phyloP scores from a whole-genome alignment of 2,113 vertebrate species.

The Cyanoramphus novaezelandiae region DNA sequence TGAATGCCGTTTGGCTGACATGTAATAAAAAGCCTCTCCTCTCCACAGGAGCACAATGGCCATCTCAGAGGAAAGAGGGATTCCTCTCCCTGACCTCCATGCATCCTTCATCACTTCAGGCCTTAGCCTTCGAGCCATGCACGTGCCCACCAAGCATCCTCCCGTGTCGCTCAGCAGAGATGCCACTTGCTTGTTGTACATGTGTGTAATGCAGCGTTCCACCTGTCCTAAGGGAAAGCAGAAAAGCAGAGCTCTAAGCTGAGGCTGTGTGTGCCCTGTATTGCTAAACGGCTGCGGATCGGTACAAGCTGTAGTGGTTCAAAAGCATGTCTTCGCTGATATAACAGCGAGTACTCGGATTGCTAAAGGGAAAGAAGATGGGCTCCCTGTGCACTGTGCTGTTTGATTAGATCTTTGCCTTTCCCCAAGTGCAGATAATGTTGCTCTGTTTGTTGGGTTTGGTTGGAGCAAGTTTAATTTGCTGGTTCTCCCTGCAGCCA shows the following conservation, averaged over 20 bases:
- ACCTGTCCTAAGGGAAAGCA: background rate
- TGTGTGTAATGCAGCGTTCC: background rate
- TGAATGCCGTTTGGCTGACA: background rate
- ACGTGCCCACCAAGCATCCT: background rate
- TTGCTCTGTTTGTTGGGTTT: background rate
- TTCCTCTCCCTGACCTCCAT: background rate
- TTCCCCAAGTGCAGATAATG: background rate
- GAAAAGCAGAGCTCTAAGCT: background rate
- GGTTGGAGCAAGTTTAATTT: slow-evolving; percentile 3
- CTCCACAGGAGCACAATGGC: background rate
- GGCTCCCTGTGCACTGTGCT: background rate
- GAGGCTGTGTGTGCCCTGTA: background rate
- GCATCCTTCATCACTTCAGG: background rate
- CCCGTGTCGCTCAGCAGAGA: fast-evolving
- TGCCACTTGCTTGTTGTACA: background rate
- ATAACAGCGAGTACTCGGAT: background rate
- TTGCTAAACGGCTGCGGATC: background rate
- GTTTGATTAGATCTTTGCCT: background rate
- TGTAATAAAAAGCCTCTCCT: background rate
- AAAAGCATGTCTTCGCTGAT: background rate
- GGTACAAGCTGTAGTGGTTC: background rate
- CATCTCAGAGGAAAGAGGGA: background rate
- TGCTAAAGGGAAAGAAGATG: background rate
- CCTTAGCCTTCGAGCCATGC: background rate
- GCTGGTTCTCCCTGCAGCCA: background rate